phyloP scores from a whole-genome alignment of 2,797 vertebrate species.

The Chloroceryle amazona region DNA sequence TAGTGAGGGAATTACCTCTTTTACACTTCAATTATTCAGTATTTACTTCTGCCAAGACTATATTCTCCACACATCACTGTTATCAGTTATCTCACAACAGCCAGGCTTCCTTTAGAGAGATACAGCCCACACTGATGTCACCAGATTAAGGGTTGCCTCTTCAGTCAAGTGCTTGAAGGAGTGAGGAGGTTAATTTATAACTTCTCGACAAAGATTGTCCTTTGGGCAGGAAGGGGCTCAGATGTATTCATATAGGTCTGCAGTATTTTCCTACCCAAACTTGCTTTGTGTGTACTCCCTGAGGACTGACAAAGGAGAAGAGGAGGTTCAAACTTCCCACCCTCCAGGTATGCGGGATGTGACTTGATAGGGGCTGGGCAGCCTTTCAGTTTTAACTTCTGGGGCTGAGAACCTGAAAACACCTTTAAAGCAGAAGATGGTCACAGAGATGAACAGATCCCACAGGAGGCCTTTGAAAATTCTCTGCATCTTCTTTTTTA shows the following conservation, averaged over 20 bases:
- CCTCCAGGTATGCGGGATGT: neutral
- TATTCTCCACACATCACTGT: neutral
- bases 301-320: neutral
- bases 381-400: neutral
- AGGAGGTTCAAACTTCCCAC: neutral
- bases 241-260: no score
- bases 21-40: neutral
- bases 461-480: neutral
- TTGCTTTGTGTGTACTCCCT: no score
- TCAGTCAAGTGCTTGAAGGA: neutral
- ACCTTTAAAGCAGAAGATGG: neutral
- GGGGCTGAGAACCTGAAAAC: neutral
- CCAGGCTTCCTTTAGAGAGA: neutral
- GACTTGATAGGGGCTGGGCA: neutral
- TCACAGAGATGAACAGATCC: neutral
- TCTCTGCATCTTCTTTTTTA: neutral
- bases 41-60: neutral
- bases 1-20: neutral
- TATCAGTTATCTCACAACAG: neutral
- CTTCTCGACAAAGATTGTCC: neutral
- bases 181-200: neutral
- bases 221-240: no score
- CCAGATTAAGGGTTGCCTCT: neutral
- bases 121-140: neutral
- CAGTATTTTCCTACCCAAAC: no score